Conservation (phyloP, 2,797 vertebrate genomes). For the Urosaurus nigricauda region DNA sequence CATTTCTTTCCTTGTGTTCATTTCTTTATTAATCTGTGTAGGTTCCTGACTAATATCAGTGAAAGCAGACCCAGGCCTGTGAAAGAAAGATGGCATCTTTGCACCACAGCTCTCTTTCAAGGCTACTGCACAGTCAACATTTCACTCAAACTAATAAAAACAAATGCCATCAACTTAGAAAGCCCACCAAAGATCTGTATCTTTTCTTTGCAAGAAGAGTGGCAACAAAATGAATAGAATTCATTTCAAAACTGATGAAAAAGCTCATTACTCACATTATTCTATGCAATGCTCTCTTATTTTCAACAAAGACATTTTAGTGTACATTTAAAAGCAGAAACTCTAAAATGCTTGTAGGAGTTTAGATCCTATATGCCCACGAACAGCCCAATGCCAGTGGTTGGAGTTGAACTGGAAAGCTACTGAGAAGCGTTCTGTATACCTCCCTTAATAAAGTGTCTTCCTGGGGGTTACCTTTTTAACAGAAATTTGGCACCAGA, state of each 20-base stretch:
- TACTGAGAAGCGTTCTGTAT: slow-evolving; percentile 64
- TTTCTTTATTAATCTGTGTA: not conserved
- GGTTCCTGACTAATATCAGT: not conserved
- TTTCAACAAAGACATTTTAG: slow-evolving; percentile 79
- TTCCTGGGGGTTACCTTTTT: no score
- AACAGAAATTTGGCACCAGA: no score
- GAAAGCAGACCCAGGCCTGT: not conserved
- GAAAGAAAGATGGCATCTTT: slow-evolving; percentile 62
- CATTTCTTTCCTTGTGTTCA: not conserved
- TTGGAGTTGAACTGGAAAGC: slow-evolving; percentile 81
- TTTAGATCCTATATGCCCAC: slow-evolving; percentile 67
- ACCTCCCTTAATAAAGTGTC: no score
- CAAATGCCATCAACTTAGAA: not conserved
- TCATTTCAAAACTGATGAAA: slow-evolving; percentile 36
- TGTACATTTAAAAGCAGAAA: slow-evolving; percentile 74
- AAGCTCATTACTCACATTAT: slow-evolving; percentile 28
- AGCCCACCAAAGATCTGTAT: slow-evolving; percentile 19
- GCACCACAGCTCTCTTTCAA: slow-evolving; percentile 51
- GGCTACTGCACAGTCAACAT: slow-evolving; percentile 55
- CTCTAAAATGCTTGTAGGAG: slow-evolving; percentile 74
- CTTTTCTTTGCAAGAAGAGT: slow-evolving; percentile 26
- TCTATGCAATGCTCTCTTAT: slow-evolving; percentile 71
- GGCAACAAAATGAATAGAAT: slow-evolving; percentile 20
- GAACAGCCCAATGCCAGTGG: slow-evolving; percentile 80
- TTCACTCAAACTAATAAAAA: slow-evolving; percentile 68